These are phyloP conservation scores for Amphibalanus amphitrite DNA, from an alignment of 1,140 invertebrate genomes.

Conservation along the genomic window DNA sequence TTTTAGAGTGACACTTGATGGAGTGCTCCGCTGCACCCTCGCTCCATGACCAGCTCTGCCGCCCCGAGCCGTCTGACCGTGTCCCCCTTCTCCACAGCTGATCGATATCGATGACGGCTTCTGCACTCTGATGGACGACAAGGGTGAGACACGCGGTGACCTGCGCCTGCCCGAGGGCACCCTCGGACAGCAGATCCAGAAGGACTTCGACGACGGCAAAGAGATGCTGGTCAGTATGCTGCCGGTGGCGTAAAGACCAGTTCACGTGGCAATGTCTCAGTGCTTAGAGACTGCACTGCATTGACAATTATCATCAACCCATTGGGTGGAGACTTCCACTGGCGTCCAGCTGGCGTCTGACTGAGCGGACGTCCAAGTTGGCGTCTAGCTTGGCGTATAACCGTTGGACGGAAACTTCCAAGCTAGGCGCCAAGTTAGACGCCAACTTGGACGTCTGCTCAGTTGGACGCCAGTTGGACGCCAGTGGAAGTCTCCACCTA, in stretches of 20 bases:
- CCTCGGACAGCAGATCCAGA: constrained; percentile 55
- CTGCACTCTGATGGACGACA: constrained; percentile 80
- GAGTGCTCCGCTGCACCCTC: too few relatives aligned
- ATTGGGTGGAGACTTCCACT: too few relatives aligned
- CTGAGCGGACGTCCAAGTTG: neutral
- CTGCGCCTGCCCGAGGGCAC: constrained; percentile 86
- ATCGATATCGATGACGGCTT: constrained; percentile 87
- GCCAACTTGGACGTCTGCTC: neutral
- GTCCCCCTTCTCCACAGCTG: constrained; percentile 34
- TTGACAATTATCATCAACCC: neutral
- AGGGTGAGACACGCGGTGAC: constrained; percentile 86
- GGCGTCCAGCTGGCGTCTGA: too few relatives aligned
- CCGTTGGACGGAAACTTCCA: too few relatives aligned
- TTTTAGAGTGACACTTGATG: too few relatives aligned
- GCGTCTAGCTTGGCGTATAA: neutral
- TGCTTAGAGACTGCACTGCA: neutral
- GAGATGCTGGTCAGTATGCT: constrained; percentile 49
- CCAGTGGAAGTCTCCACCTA: too few relatives aligned
- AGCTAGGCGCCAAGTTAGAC: too few relatives aligned
- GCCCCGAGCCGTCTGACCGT: too few relatives aligned
- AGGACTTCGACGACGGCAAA: constrained; percentile 63
- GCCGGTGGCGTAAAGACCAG: constrained; percentile 14
- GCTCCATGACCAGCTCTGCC: too few relatives aligned
- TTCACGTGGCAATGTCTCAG: neutral
- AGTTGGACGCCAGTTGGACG: too few relatives aligned